Evolutionary conservation across 2,888 invertebrate genomes (phyloP).

Genomic region (Cyaniris semiargus): DNA sequence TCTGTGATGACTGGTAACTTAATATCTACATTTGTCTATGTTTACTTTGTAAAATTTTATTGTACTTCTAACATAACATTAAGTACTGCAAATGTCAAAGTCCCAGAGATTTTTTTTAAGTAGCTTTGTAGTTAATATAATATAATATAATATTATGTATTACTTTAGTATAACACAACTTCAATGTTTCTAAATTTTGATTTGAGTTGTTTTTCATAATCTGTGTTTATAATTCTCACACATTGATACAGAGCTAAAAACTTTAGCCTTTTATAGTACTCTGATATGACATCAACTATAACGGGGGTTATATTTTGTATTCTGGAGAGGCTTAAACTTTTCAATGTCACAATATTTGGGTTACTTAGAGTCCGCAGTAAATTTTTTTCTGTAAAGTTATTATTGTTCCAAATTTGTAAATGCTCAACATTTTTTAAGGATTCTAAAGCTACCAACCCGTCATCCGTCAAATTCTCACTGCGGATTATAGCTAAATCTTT

Average conservation of each 20-base stretch:
- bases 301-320: conserved; percentile 64
- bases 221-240: conserved; percentile 62
- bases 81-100: background rate
- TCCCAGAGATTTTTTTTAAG: background rate
- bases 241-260: conserved; percentile 73
- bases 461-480: conserved; percentile 67
- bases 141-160: background rate
- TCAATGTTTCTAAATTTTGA: conserved; percentile 70
- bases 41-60: background rate
- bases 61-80: conserved; percentile 2
- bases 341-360: conserved; percentile 54
- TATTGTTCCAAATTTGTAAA: conserved; percentile 73
- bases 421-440: conserved; percentile 55
- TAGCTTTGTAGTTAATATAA: background rate
- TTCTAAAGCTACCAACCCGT: conserved; percentile 55
- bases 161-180: conserved; percentile 61
- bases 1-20: background rate
- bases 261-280: conserved; percentile 64
- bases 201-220: conserved; percentile 68
- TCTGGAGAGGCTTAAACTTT: conserved; percentile 67
- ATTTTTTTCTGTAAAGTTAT: conserved; percentile 59
- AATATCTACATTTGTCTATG: background rate
- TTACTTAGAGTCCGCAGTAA: conserved; percentile 59
- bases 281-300: conserved; percentile 67
- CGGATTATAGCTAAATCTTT: conserved; percentile 66